These are phyloP conservation scores for Tinea semifulvella DNA, from an alignment of 2,888 invertebrate genomes.

Conservation along the genomic window DNA sequence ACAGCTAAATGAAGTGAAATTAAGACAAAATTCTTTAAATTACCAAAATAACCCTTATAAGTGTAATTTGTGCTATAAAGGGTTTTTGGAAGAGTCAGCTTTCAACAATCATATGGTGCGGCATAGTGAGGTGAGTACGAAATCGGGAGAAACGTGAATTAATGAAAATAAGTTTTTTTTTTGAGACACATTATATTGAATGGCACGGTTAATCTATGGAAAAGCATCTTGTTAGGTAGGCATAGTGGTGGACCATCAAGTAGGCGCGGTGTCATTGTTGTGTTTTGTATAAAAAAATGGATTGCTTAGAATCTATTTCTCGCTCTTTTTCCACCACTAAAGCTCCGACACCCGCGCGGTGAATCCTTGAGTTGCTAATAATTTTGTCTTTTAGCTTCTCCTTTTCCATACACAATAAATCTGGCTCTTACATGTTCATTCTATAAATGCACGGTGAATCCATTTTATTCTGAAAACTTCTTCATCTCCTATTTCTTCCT, in stretches of 20 bases:
- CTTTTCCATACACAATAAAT: too few relatives aligned
- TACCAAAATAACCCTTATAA: slow-evolving; percentile 42
- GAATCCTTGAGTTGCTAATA: too few relatives aligned
- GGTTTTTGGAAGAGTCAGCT: slow-evolving; percentile 38
- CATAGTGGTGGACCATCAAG: background rate
- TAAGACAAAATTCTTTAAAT: slow-evolving; percentile 32
- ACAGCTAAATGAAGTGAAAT: slow-evolving; percentile 35
- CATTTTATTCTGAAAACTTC: too few relatives aligned
- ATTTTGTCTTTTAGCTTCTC: too few relatives aligned
- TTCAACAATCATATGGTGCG: slow-evolving; percentile 43
- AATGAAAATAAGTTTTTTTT: background rate
- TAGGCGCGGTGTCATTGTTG: background rate
- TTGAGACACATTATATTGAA: background rate
- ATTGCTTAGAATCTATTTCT: background rate
- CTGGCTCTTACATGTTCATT: too few relatives aligned
- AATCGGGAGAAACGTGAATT: background rate
- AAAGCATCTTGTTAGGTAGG: too few relatives aligned
- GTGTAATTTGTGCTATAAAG: slow-evolving; percentile 44
- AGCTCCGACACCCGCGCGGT: too few relatives aligned
- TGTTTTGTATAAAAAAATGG: background rate
- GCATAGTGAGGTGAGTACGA: slow-evolving; percentile 44
- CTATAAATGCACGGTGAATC: too few relatives aligned
- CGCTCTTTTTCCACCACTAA: background rate
- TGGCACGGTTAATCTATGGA: background rate
- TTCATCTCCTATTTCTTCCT: too few relatives aligned